Evolutionary conservation across 2,888 invertebrate genomes (phyloP).

Genomic region (Rhamnusium bicolor): DNA sequence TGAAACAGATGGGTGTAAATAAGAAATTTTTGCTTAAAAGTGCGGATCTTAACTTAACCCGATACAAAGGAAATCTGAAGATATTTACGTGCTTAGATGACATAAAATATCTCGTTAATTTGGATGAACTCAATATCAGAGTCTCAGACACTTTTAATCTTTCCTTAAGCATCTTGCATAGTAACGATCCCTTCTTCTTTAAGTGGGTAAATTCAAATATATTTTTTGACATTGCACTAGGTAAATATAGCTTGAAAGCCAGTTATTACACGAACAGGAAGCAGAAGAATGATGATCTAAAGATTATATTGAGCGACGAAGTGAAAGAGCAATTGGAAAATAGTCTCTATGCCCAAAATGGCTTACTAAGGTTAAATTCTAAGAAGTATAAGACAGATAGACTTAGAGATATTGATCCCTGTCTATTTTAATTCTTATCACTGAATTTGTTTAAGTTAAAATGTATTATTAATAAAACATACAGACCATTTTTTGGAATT

Average conservation of each 20-base stretch:
- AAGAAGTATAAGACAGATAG: not conserved
- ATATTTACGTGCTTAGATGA: constrained; percentile 51
- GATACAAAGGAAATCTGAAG: constrained; percentile 36
- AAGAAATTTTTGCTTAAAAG: constrained; percentile 52
- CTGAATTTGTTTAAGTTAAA: too few species aligned
- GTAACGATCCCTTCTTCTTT: constrained; percentile 48
- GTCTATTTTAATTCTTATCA: constrained; percentile 13
- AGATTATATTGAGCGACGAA: not conserved
- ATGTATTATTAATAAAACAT: too few species aligned
- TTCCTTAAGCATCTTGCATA: constrained; percentile 41
- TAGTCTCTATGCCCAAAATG: not conserved
- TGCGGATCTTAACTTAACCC: constrained; percentile 39
- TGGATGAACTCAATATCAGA: constrained; percentile 46
- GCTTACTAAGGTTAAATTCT: constrained; percentile 1
- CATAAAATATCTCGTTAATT: constrained; percentile 41
- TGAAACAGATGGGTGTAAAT: constrained; percentile 49
- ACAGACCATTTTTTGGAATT: too few species aligned
- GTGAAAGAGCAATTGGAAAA: constrained; percentile 10
- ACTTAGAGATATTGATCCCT: constrained; percentile 19
- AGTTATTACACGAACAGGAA: not conserved
- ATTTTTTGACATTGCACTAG: constrained; percentile 52
- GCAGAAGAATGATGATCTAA: constrained; percentile 11
- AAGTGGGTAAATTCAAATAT: constrained; percentile 48
- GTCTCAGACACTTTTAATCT: constrained; percentile 40
- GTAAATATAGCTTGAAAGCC: constrained; percentile 44